phyloP scores from a whole-genome alignment of 2,888 invertebrate genomes.

The Protodeltote pygarga region DNA sequence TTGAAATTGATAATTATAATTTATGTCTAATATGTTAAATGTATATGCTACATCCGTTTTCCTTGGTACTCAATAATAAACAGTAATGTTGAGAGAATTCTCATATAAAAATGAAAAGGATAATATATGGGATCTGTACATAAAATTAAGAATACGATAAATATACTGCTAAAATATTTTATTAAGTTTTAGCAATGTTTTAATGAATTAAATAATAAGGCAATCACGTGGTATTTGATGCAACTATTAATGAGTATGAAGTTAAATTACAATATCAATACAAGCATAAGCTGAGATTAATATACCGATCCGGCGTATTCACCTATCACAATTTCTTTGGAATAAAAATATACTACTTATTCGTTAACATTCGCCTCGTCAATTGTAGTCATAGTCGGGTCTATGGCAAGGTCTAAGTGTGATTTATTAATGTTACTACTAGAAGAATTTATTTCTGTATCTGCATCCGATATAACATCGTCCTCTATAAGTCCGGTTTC shows the following conservation, averaged over 20 bases:
- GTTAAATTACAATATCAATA: conserved; percentile 76
- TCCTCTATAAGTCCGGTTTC: conserved; percentile 54
- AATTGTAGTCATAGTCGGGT: conserved; percentile 43
- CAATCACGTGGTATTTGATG: conserved; percentile 84
- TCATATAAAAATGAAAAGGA: background rate
- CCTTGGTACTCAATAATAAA: too few species aligned
- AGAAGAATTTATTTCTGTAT: conserved; percentile 48
- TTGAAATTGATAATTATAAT: too few species aligned
- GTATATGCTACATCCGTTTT: too few species aligned
- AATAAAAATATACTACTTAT: conserved; percentile 68
- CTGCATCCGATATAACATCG: conserved; percentile 48
- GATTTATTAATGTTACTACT: conserved; percentile 52
- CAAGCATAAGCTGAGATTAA: conserved; percentile 83
- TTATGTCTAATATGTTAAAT: too few species aligned
- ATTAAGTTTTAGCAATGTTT: conserved; percentile 81
- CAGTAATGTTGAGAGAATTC: too few species aligned
- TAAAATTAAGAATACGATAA: conserved; percentile 50
- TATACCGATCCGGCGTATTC: conserved; percentile 74
- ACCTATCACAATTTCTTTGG: conserved; percentile 85
- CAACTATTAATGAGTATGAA: conserved; percentile 76
- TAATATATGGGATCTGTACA: background rate
- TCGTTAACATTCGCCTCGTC: conserved; percentile 55
- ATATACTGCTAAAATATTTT: conserved; percentile 83
- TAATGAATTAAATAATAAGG: conserved; percentile 84
- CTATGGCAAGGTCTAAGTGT: conserved; percentile 51